phyloP scores from a whole-genome alignment of 2,888 invertebrate genomes.

The Onchidella celtica region DNA sequence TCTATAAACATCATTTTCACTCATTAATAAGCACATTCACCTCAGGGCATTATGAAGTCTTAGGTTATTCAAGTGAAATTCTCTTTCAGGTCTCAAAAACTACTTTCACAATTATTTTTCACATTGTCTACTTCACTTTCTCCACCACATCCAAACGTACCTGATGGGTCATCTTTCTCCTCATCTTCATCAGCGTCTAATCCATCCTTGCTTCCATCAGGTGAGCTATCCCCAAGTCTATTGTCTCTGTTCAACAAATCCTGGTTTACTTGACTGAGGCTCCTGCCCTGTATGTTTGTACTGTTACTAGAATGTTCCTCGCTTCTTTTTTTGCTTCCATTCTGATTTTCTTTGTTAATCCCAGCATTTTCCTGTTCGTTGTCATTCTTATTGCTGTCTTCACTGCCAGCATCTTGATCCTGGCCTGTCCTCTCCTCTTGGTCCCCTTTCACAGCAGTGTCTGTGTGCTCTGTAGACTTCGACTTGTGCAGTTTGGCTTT shows the following conservation, averaged over 20 bases:
- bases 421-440: conserved; percentile 19
- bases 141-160: no score
- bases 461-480: conserved; percentile 16
- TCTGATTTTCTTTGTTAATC: neutral
- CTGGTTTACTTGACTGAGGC: neutral
- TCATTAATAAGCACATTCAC: no score
- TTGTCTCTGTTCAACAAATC: no score
- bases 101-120: no score
- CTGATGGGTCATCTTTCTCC: conserved; percentile 49
- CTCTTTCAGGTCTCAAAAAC: no score
- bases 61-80: no score
- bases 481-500: conserved; percentile 35
- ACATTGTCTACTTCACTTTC: no score
- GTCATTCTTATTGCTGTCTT: conserved; percentile 34
- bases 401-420: conserved; percentile 37
- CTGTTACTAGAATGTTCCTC: neutral
- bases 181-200: conserved; percentile 11
- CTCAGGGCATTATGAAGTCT: no score
- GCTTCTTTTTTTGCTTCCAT: neutral
- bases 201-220: conserved; percentile 41
- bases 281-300: neutral
- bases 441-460: conserved; percentile 1
- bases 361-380: conserved; percentile 6
- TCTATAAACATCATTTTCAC: no score
- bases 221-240: conserved; percentile 33